Percentiles rank a stretch among this genome's conserved stretches.
Conservation (phyloP, 2,888 invertebrate species). For the Melieria picta region DNA sequence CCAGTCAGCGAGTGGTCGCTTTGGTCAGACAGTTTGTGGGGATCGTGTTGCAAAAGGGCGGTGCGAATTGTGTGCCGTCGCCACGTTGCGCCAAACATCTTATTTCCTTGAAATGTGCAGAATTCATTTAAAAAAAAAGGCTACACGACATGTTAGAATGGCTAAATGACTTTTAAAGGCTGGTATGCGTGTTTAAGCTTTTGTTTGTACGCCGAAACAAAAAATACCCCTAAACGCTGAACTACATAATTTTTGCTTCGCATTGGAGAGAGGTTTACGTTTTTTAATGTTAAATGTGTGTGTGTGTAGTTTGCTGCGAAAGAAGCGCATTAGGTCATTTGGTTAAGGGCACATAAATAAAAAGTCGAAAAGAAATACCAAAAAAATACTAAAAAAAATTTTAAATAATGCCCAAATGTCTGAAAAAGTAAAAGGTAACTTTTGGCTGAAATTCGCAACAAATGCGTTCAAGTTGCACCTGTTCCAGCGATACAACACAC, state of each 20-base stretch:
- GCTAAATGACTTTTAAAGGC: conserved; percentile 47
- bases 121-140: conserved; percentile 1
- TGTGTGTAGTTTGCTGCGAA: background rate
- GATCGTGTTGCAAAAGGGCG: conserved; percentile 50
- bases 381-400: background rate
- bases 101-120: conserved; percentile 31
- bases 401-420: conserved; percentile 34
- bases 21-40: conserved; percentile 2
- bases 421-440: conserved; percentile 23
- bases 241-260: conserved; percentile 6
- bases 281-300: background rate
- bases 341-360: conserved; percentile 46
- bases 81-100: conserved; percentile 30
- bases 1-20: conserved; percentile 10
- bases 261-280: background rate
- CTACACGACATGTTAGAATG: conserved; percentile 51
- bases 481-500: conserved; percentile 20
- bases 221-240: background rate
- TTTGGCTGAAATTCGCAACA: conserved; percentile 36
- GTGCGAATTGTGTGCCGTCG: conserved; percentile 6
- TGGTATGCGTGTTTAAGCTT: conserved; percentile 49
- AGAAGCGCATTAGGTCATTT: conserved; percentile 58
- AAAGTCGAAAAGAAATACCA: conserved; percentile 31
- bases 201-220: conserved; percentile 30
- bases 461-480: conserved; percentile 35